Evolutionary conservation across 2,797 vertebrate genomes (phyloP), one percentile per base, ranked within the genome.

Genomic region (Epinephelus coioides): DNA sequence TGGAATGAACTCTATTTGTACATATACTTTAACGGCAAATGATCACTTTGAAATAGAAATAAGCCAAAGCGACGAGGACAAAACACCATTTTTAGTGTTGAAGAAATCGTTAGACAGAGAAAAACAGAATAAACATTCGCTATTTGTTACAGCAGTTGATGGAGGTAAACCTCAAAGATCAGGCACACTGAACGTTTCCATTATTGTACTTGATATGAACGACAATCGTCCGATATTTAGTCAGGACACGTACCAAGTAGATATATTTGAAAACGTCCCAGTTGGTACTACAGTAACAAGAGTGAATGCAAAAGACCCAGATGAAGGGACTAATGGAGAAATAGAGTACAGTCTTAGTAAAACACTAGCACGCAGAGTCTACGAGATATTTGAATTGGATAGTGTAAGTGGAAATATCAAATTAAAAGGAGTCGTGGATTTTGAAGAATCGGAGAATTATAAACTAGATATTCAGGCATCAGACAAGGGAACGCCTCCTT

Each of bases 81-180:
- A 95, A 88, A 90, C 90, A 2, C 89, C 95, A 0, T 94, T 94
- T 51, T 92, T 95, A 0, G 94, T 96, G 6, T 53, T 94, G 18
- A 91, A 90, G 12, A 95, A 89, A 1, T 38, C 84, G 0, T 51
- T 95, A 49, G 94, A 95, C 65, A 87, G 91, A 60, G 94, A 95
- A 77, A 27, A 78, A 14, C 62, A 30, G 0, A 54, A 38, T 2
- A 67, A 38, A 9, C 86, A 91, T 15, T 7, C 14, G 3, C 47
- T 95, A 1, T 19, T 88, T 1, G 69, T 94, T 0, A 94, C 91
- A 12, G 94, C 91, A 15, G 34, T 85, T 11, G 94, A 95, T 69
- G 91, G 91, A n/a, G 93, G 90, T 3, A 88, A 87, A 72, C 93
- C 89, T 17, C 77, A 65, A 0, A 81, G 61, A 78, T 88, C 91